Percentiles rank a stretch among this genome's conserved stretches.
phyloP scores from a whole-genome alignment of 2,888 invertebrate species.

The Adelognathus sp. region DNA sequence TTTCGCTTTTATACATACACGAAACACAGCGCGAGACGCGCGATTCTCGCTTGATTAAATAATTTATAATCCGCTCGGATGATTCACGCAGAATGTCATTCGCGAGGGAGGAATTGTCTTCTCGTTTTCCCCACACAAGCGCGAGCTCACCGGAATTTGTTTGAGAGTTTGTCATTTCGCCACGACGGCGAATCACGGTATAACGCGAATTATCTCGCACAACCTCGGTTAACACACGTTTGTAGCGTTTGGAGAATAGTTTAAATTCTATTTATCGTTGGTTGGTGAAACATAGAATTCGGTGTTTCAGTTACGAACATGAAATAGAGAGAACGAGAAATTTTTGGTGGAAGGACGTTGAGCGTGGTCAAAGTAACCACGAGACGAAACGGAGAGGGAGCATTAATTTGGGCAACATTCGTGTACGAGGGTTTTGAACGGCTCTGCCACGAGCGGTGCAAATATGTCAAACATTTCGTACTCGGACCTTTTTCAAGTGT shows the following conservation, averaged over 20 bases:
- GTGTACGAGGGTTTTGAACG: constrained; percentile 69
- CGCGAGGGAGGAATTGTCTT: constrained; percentile 10
- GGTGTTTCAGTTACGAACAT: neutral
- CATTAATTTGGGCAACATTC: constrained; percentile 5
- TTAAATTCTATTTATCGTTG: constrained; percentile 38
- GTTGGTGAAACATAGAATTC: constrained; percentile 11
- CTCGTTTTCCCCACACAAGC: neutral
- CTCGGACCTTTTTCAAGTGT: constrained; percentile 41
- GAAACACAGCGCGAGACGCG: constrained; percentile 31
- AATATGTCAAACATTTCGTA: constrained; percentile 72
- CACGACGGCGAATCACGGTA: constrained; percentile 36
- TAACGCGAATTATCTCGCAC: constrained; percentile 32
- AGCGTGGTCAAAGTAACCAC: constrained; percentile 76
- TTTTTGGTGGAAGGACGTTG: constrained; percentile 35
- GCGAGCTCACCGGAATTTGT: constrained; percentile 62
- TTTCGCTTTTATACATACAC: constrained; percentile 67
- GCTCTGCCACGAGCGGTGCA: constrained; percentile 67
- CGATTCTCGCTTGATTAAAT: constrained; percentile 78
- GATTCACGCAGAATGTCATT: constrained; percentile 73
- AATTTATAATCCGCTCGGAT: constrained; percentile 76
- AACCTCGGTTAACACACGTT: neutral
- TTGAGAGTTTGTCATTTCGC: constrained; percentile 67
- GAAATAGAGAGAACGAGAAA: neutral
- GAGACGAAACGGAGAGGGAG: constrained; percentile 67
- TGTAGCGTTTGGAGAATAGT: constrained; percentile 46